Conservation (phyloP, 1,140 invertebrate genomes). For the Drosophila sucinea region DNA sequence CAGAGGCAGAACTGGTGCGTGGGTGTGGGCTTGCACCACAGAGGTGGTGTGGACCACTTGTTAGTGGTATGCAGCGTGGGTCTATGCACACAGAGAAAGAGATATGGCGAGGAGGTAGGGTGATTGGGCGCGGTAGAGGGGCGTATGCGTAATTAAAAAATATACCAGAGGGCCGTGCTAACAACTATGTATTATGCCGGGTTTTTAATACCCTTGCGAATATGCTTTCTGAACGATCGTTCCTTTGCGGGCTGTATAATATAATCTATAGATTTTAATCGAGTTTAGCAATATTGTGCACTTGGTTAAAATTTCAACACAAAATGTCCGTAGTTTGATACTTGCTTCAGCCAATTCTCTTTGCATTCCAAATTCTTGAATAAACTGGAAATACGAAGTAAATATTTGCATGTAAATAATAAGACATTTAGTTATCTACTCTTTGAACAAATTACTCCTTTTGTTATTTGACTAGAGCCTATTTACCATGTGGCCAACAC, state of each 20-base stretch:
- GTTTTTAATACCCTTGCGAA: not conserved
- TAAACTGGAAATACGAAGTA: too few relatives aligned
- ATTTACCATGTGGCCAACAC: not conserved
- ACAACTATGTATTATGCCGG: not conserved
- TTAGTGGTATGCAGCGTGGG: constrained; percentile 46
- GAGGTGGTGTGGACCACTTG: constrained; percentile 48
- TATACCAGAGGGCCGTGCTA: not conserved
- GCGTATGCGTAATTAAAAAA: constrained; percentile 52
- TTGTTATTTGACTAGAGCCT: too few relatives aligned
- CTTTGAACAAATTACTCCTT: too few relatives aligned
- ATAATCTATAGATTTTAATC: not conserved
- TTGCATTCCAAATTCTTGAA: too few relatives aligned
- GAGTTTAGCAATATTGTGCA: not conserved
- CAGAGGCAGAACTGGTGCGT: constrained; percentile 9
- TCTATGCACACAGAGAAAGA: constrained; percentile 19
- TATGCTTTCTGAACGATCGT: not conserved
- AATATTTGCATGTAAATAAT: too few relatives aligned
- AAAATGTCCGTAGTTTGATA: too few relatives aligned
- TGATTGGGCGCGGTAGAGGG: not conserved
- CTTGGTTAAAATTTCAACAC: too few relatives aligned
- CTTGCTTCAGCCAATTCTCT: too few relatives aligned
- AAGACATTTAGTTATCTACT: too few relatives aligned
- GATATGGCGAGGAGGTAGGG: not conserved
- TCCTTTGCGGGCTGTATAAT: not conserved
- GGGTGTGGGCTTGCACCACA: constrained; percentile 15